Percentiles rank a stretch among this genome's conserved stretches.
Evolutionary conservation across 2,113 vertebrate species (phyloP).

Genomic region (Mirounga angustirostris): DNA sequence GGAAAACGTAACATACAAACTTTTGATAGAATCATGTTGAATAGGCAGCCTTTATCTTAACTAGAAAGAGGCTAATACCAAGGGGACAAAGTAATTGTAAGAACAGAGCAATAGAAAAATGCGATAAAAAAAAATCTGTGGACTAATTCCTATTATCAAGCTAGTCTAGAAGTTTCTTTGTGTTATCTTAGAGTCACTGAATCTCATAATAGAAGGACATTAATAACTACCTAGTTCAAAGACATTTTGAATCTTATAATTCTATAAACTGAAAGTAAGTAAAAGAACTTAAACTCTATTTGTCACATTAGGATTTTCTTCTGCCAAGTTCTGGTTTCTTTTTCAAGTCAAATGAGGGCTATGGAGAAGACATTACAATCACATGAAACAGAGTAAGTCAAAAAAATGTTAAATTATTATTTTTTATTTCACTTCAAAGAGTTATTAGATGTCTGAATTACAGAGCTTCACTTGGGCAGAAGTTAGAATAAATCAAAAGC

Average conservation of each 20-base stretch:
- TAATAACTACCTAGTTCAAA: not conserved
- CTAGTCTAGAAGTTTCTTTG: not conserved
- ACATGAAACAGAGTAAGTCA: not conserved
- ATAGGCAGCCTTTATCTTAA: not conserved
- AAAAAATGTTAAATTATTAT: not conserved
- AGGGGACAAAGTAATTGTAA: not conserved
- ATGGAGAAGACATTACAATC: not conserved
- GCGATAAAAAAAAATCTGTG: not conserved
- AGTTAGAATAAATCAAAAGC: not conserved
- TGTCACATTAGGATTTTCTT: not conserved
- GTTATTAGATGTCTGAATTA: not conserved
- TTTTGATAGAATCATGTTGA: not conserved
- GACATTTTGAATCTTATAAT: not conserved
- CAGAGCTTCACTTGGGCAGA: not conserved
- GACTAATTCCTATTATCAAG: not conserved
- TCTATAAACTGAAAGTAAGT: not conserved
- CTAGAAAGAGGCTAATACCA: not conserved
- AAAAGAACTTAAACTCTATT: not conserved
- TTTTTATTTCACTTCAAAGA: slow-evolving; percentile 1
- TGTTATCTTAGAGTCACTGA: not conserved
- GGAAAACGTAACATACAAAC: not conserved
- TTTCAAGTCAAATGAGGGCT: not conserved
- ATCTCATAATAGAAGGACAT: not conserved
- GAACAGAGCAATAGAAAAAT: not conserved
- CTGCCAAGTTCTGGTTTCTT: not conserved